These are phyloP conservation scores for Troglohyphantes excavatus DNA, from an alignment of 2,888 invertebrate genomes.

Conservation along the genomic window DNA sequence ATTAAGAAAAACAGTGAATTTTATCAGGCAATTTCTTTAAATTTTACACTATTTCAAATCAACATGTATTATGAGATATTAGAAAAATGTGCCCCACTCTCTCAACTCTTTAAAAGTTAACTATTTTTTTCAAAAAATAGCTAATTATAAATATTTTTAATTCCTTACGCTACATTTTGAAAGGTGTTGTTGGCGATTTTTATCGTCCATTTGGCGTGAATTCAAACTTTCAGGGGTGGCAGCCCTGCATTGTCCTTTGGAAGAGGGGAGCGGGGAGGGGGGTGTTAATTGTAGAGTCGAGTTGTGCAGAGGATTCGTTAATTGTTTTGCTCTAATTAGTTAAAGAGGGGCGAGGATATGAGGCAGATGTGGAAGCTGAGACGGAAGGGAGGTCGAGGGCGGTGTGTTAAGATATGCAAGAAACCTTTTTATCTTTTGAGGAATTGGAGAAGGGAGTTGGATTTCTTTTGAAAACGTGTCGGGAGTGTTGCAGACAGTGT, in stretches of 20 bases:
- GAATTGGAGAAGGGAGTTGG: not conserved
- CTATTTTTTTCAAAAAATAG: too few relatives aligned
- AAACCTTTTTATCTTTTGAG: not conserved
- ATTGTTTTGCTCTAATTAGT: conserved; percentile 77
- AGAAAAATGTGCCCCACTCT: too few relatives aligned
- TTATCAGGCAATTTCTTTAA: too few relatives aligned
- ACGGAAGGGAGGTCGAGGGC: not conserved
- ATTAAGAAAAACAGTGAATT: too few relatives aligned
- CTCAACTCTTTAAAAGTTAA: too few relatives aligned
- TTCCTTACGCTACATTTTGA: too few relatives aligned
- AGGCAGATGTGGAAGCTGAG: conserved; percentile 36
- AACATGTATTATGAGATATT: too few relatives aligned
- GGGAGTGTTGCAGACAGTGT: too few relatives aligned
- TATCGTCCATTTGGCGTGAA: too few relatives aligned
- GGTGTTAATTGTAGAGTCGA: conserved; percentile 63
- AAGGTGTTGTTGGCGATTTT: too few relatives aligned
- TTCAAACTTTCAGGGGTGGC: not conserved
- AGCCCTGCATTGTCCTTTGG: conserved; percentile 13
- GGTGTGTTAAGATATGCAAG: not conserved
- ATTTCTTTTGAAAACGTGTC: not conserved
- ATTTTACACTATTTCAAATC: too few relatives aligned
- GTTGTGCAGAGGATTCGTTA: conserved; percentile 57
- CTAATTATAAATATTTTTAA: too few relatives aligned
- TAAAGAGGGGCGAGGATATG: conserved; percentile 44
- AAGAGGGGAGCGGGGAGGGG: not conserved